Base-by-base conservation (phyloP, 2,797 vertebrate genomes). In the Cirrhinus molitorella region DNA sequence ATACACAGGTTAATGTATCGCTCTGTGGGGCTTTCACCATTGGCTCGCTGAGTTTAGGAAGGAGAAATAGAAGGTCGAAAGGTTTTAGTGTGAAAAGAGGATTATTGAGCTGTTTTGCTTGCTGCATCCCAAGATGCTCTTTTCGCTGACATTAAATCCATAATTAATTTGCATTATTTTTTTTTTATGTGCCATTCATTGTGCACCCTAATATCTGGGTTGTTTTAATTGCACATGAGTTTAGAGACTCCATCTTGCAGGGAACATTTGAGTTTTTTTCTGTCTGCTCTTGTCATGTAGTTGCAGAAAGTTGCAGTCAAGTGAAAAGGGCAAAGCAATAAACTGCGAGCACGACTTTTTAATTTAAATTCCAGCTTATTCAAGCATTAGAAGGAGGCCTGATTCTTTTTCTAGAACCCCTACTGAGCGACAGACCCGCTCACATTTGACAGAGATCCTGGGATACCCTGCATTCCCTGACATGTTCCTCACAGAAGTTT, bases 151-250 rank as follows among this genome's bases (percentile, higher is more conserved):
- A 65, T 83, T 19, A 86, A 86, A 88, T 86, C 63, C 71, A 86
- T 88, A 83, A 83, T 85, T 80, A 76, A 86, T 85, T 84, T 80
- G 55, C 80, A 86, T 86, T 49, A 63, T 83, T 83, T 86, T 85
- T 84, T 83, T 86, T 84, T 83, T 49, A 86, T 75, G 72, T 49
- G 49, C 74, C 12, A 12, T 70, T 57, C 80, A 82, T 79, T 83
- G 82, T 84, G 80, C 71, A 70, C 68, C 40, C 71, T 68, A 76
- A 86, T 76, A 76, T 81, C 74, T 79, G 5, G 1, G 43, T 53
- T 72, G 74, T 45, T 79, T 84, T 88, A 86, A 85, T 86, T 71
- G 77, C 72, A 59, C 73, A 59, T 23, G 14, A 31, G 57, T 31
- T 31, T 59, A 53, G 67, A 84, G 51, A n/a, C 49, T 19, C 12